Conservation (phyloP, 2,113 vertebrate genomes). For the Mastomys coucha region DNA sequence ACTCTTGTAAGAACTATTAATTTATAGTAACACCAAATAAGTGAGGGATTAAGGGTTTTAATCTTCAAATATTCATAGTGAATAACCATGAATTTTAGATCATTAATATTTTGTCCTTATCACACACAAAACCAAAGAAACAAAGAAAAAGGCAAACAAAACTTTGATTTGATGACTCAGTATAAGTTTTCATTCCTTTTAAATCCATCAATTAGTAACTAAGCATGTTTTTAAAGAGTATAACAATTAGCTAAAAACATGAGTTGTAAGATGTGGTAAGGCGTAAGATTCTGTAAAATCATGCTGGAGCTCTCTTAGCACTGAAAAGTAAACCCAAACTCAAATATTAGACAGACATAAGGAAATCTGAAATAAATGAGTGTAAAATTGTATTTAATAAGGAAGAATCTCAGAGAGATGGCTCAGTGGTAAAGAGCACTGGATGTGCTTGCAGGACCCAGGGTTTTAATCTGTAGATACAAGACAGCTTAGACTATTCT, state of each 20-base stretch:
- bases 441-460: background rate
- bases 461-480: background rate
- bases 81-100: background rate
- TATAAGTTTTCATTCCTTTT: background rate
- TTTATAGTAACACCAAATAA: background rate
- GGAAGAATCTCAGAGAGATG: background rate
- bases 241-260: background rate
- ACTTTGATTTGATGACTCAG: background rate
- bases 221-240: background rate
- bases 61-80: background rate
- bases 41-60: background rate
- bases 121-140: background rate
- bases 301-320: background rate
- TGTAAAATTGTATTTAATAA: background rate
- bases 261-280: background rate
- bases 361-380: background rate
- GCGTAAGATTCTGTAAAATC: too few species aligned
- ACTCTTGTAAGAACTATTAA: background rate
- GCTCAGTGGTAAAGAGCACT: background rate
- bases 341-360: background rate
- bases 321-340: background rate
- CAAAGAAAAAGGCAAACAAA: background rate
- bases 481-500: background rate
- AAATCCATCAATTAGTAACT: background rate
- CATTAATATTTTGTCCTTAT: background rate